These are phyloP conservation scores for Zaprionus tsacasi DNA, from an alignment of 1,140 invertebrate species.

Conservation along the genomic window DNA sequence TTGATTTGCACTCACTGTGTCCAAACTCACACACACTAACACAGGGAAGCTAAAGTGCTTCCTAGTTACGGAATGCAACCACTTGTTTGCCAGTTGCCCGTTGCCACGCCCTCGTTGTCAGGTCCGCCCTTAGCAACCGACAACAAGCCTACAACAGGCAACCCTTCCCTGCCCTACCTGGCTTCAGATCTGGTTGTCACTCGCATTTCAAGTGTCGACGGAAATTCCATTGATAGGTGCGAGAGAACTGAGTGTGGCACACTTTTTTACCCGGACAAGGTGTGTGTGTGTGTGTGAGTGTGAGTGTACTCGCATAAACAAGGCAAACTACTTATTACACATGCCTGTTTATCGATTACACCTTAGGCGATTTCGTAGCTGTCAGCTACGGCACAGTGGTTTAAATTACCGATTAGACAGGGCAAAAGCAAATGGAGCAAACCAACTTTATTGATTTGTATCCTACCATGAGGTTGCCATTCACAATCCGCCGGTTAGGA, in stretches of 20 bases:
- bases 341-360: constrained; percentile 4
- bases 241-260: constrained; percentile 48
- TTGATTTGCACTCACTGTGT: constrained; percentile 34
- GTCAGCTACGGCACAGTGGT: no score
- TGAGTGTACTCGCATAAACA: neutral
- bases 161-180: neutral
- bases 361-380: neutral
- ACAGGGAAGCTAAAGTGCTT: constrained; percentile 41
- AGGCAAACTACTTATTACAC: neutral
- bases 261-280: neutral
- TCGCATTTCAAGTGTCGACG: neutral
- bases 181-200: neutral
- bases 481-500: neutral
- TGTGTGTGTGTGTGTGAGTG: neutral
- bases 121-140: neutral
- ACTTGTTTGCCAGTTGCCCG: constrained; percentile 58
- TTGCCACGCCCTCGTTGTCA: neutral
- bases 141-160: neutral
- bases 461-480: neutral
- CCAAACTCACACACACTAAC: constrained; percentile 5
- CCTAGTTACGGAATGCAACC: constrained; percentile 78
- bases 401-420: neutral
- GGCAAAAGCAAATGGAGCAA: no score
- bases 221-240: constrained; percentile 63
- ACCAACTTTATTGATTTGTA: neutral